These are phyloP conservation scores for Xyrauchen texanus DNA, from an alignment of 2,113 vertebrate species.

Conservation along the genomic window DNA sequence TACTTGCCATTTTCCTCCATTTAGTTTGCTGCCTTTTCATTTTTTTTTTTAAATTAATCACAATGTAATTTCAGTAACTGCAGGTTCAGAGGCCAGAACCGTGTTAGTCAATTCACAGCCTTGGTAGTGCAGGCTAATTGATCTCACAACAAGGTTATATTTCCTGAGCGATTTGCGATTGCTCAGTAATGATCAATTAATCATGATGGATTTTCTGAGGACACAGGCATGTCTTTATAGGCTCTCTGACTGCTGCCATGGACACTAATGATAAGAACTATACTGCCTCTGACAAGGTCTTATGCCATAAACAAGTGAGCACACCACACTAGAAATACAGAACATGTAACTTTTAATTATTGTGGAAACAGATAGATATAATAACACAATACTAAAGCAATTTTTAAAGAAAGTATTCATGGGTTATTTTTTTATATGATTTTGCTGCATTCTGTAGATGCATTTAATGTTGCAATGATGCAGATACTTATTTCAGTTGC, in stretches of 20 bases:
- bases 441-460: not conserved
- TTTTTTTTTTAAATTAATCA: constrained; percentile 68
- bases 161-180: constrained; percentile 56
- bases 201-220: constrained; percentile 69
- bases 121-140: constrained; percentile 57
- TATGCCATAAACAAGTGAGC: constrained; percentile 31
- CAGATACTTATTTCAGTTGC: too few species aligned
- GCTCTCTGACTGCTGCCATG: constrained; percentile 25
- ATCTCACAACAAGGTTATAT: constrained; percentile 62
- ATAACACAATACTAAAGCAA: not conserved
- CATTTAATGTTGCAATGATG: not conserved
- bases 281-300: constrained; percentile 39
- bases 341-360: not conserved
- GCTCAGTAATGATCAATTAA: constrained; percentile 66
- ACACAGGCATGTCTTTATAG: constrained; percentile 55
- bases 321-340: not conserved
- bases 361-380: constrained; percentile 7
- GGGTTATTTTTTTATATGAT: too few species aligned
- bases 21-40: constrained; percentile 38
- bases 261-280: constrained; percentile 61
- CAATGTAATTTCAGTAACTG: constrained; percentile 57
- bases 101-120: constrained; percentile 57
- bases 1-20: constrained; percentile 22
- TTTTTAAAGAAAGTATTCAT: not conserved
- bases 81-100: constrained; percentile 55